These are phyloP conservation scores for Gymnarchus niloticus DNA, from an alignment of 2,113 vertebrate species.

Conservation along the genomic window DNA sequence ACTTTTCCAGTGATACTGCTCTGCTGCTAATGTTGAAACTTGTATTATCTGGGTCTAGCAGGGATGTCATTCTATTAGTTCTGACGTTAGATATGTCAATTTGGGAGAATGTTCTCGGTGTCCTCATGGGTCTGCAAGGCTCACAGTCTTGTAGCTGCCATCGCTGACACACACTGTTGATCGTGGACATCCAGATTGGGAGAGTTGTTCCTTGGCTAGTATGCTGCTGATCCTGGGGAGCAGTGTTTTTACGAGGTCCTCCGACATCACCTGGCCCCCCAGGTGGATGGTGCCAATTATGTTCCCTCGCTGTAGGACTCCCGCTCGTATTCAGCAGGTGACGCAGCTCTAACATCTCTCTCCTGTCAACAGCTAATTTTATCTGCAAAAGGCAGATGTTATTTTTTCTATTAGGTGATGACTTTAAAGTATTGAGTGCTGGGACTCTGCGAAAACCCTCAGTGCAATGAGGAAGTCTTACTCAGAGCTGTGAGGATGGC, in stretches of 20 bases:
- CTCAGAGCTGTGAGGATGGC: background rate
- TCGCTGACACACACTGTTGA: background rate
- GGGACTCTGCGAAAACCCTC: background rate
- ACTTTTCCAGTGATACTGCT: background rate
- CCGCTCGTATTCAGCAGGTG: background rate
- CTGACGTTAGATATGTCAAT: background rate
- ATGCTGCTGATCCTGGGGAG: background rate
- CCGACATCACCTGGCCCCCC: background rate
- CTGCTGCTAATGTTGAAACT: background rate
- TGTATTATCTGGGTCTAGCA: background rate
- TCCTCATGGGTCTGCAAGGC: background rate
- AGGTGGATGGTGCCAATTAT: background rate
- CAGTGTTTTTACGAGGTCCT: background rate
- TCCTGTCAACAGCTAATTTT: slow-evolving; percentile 7
- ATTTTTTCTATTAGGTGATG: background rate
- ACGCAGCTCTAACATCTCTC: background rate
- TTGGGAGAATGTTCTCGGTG: background rate
- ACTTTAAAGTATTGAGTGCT: background rate
- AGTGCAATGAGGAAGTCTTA: background rate
- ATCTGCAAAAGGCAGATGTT: slow-evolving; percentile 1
- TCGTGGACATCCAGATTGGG: background rate
- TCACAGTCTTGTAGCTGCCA: background rate
- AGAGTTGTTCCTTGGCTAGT: background rate
- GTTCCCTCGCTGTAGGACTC: background rate
- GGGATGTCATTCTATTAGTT: background rate